Percentiles rank a stretch among this genome's conserved stretches.
Evolutionary conservation across 1,140 invertebrate species (phyloP).

Genomic region (Drosophila bocqueti): DNA sequence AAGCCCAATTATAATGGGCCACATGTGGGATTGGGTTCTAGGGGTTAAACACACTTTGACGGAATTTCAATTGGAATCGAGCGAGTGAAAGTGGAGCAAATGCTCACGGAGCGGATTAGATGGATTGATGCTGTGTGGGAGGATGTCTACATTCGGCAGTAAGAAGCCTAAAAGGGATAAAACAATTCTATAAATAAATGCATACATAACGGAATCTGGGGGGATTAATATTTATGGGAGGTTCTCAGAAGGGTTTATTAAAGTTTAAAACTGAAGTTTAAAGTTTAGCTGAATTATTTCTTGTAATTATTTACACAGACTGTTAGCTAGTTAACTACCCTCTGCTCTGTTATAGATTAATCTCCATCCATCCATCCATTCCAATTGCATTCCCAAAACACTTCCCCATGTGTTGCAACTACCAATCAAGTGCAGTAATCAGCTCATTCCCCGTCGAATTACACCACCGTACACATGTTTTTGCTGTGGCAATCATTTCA

Average conservation of each 20-base stretch:
- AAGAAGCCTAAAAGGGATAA: background rate
- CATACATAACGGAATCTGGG: background rate
- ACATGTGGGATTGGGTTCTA: constrained; percentile 29
- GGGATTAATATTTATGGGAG: background rate
- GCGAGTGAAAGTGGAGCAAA: constrained; percentile 1
- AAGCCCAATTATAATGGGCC: constrained; percentile 50
- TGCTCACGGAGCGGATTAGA: background rate
- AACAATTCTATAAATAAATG: constrained; percentile 12
- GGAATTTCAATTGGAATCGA: constrained; percentile 36
- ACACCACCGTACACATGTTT: constrained; percentile 20
- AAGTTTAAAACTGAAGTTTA: background rate
- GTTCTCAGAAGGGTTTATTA: background rate
- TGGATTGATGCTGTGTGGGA: constrained; percentile 1
- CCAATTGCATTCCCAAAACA: background rate
- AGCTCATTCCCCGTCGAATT: constrained; percentile 30
- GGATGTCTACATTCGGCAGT: background rate
- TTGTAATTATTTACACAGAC: no score
- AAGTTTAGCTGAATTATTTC: background rate
- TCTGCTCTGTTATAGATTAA: background rate
- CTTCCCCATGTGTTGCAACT: background rate
- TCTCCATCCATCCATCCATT: background rate
- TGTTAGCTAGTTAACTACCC: background rate
- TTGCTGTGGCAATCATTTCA: constrained; percentile 36
- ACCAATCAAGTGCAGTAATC: constrained; percentile 30
- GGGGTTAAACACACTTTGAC: constrained; percentile 40